Evolutionary conservation across 2,888 invertebrate species (phyloP), one percentile per base, ranked within the genome.

Genomic region (Blomia tropicalis): DNA sequence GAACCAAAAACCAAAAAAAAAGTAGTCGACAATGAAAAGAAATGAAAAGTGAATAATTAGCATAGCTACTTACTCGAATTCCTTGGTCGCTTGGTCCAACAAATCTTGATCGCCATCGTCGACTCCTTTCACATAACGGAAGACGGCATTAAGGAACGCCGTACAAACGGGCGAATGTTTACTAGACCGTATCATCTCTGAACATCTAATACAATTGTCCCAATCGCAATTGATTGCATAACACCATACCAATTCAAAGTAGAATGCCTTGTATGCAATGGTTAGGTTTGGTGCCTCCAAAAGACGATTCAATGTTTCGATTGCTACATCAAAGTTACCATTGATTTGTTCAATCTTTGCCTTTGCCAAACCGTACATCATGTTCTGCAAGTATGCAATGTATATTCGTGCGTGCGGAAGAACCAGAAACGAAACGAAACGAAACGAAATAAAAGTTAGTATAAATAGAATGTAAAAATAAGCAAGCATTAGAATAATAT

Each of bases 331-430:
- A 23, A 58, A 25, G 19, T 43, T 17, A n/a, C 62, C 62, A 31
- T 58, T 58, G 4, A 62, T 58, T 44, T 62, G 62, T 27, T 58
- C 44, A 14, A 58, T 19, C 25, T 61, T 61, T 2, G 53, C 61
- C 19, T 61, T 61, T 2, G 54, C 36, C 27, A 53, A 22, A n/a
- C 36, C 30, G 32, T 54, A 61, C 25, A 61, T 29, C 19, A 61
- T 19, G 30, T 43, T 54, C 61, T 61, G 7, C 19, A 47, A 22
- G n/a, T 5, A n/a, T n/a, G n/a, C n/a, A n/a, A n/a, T n/a, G n/a
- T n/a, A n/a, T n/a, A n/a, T n/a, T 7, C 41, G 3, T n/a, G 14
- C 17, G 19, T 4, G 19, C 2, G 14, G 19, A 41, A 41, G 2
- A 7, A 41, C 32, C 19, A n/a, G 41, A 19, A 5, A n/a, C 2